Conservation (phyloP, 2,888 invertebrate species). For the Ligdia adustata region DNA sequence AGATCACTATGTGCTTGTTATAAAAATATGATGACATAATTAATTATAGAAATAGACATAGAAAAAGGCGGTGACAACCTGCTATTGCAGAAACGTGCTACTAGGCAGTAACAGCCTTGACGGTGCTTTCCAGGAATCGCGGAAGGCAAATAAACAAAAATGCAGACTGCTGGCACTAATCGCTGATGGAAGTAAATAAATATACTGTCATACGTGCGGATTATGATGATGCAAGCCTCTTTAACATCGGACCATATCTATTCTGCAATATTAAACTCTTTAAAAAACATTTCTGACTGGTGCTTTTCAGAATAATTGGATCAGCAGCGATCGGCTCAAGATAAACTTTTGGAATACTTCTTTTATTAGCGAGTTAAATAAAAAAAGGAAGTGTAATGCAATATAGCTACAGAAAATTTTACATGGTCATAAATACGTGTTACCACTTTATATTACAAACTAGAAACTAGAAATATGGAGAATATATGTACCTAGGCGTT, state of each 20-base stretch:
- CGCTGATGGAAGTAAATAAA: conserved; percentile 56
- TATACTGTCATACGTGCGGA: conserved; percentile 40
- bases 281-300: neutral
- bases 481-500: too few relatives aligned
- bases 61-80: conserved; percentile 25
- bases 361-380: too few relatives aligned
- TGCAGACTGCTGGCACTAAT: conserved; percentile 41
- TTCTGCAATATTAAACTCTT: conserved; percentile 26
- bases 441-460: too few relatives aligned
- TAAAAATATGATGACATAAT: conserved; percentile 14
- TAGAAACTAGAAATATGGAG: too few relatives aligned
- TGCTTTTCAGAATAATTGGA: too few relatives aligned
- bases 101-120: conserved; percentile 40
- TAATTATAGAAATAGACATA: conserved; percentile 2
- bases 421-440: too few relatives aligned
- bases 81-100: conserved; percentile 26
- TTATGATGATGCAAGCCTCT: conserved; percentile 50
- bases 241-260: conserved; percentile 46
- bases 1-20: too few relatives aligned
- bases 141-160: conserved; percentile 56
- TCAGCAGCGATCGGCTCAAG: too few relatives aligned
- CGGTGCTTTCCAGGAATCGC: conserved; percentile 61
- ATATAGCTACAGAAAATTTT: too few relatives aligned
- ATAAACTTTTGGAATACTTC: too few relatives aligned
- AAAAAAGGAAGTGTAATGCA: too few relatives aligned